phyloP scores from a whole-genome alignment of 2,113 vertebrate genomes.

The Passer domesticus region DNA sequence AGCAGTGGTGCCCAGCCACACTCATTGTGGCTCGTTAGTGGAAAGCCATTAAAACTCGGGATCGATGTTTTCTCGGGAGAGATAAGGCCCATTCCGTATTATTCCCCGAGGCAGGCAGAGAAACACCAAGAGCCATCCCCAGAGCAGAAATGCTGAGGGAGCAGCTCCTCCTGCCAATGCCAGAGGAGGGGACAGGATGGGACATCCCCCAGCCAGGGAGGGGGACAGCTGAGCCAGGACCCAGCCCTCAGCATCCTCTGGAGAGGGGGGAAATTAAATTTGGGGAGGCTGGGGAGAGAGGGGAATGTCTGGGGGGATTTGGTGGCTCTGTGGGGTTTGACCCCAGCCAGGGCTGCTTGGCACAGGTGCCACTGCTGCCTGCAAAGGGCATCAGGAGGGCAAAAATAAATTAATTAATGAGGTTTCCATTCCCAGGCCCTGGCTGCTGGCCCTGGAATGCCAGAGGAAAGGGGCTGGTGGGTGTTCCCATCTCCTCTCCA shows the following conservation, averaged over 20 bases:
- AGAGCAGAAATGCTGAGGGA: not conserved
- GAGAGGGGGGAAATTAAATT: not conserved
- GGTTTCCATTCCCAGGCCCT: rapidly evolving
- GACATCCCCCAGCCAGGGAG: not conserved
- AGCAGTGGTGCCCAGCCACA: not conserved
- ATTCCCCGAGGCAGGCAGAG: not conserved
- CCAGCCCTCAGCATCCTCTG: not conserved
- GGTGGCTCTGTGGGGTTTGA: not conserved
- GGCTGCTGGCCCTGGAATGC: not conserved
- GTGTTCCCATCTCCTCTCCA: rapidly evolving
- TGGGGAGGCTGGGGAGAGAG: not conserved
- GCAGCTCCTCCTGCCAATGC: not conserved
- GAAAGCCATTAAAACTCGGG: conserved; percentile 38
- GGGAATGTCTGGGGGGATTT: too few species aligned
- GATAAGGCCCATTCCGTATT: not conserved
- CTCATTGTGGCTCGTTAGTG: conserved; percentile 19
- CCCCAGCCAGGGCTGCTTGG: not conserved
- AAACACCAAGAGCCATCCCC: not conserved
- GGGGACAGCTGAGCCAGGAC: not conserved
- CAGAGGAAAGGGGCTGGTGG: not conserved
- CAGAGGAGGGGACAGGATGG: not conserved
- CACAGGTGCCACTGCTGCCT: not conserved
- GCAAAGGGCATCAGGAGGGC: not conserved
- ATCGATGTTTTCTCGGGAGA: conserved; percentile 24
- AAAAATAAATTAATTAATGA: not conserved